Evolutionary conservation across 2,113 vertebrate genomes (phyloP).

Genomic region (Syngnathus scovelli): DNA sequence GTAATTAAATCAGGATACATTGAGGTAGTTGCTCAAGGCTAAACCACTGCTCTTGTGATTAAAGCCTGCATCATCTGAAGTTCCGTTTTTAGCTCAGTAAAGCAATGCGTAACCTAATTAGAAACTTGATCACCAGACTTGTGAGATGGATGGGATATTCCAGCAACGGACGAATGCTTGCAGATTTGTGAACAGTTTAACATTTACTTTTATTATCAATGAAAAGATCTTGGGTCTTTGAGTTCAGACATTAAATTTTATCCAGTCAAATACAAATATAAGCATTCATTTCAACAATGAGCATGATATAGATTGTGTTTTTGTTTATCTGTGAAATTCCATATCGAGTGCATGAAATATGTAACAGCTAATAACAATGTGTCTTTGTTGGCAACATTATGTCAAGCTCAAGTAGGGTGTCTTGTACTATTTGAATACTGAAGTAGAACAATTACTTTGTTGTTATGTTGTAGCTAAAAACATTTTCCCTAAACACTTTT

Average conservation of each 20-base stretch:
- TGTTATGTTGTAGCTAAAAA: not conserved
- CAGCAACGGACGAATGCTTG: too few species aligned
- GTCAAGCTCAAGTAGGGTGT: not conserved
- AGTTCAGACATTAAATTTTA: conserved; percentile 25
- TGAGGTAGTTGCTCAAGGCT: too few species aligned
- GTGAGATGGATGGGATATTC: too few species aligned
- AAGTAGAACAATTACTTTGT: not conserved
- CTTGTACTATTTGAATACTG: not conserved
- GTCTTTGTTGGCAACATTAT: not conserved
- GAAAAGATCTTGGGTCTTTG: too few species aligned
- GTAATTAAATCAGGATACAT: too few species aligned
- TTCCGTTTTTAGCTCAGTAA: too few species aligned
- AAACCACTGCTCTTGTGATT: too few species aligned
- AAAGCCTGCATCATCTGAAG: too few species aligned
- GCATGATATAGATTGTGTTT: not conserved
- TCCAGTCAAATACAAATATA: conserved; percentile 26
- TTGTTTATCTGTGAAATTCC: not conserved
- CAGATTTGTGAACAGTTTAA: too few species aligned
- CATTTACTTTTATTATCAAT: too few species aligned
- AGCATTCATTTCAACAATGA: not conserved
- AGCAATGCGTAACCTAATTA: too few species aligned
- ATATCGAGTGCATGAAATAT: not conserved
- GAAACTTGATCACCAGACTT: too few species aligned
- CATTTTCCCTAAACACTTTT: not conserved
- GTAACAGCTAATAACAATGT: not conserved